Percentiles rank a stretch among this genome's conserved stretches.
Conservation (phyloP, 2,888 invertebrate genomes). For the Campopleginae sp. region DNA sequence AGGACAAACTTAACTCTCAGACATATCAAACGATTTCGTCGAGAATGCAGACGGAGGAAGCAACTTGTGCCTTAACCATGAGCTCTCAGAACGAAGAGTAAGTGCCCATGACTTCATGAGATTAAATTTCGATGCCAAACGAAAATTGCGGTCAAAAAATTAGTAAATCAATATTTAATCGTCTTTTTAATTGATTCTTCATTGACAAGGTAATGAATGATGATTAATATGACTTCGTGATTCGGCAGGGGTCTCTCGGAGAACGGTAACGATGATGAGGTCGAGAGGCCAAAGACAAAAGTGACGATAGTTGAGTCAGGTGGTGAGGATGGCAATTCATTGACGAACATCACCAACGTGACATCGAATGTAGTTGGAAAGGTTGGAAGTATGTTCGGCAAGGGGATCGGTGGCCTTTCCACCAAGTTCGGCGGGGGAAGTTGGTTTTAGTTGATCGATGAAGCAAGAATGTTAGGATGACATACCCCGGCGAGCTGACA, state of each 20-base stretch:
- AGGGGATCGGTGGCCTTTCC: conserved; percentile 95
- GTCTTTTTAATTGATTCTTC: no score
- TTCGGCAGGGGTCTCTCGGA: conserved; percentile 81
- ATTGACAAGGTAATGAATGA: not conserved
- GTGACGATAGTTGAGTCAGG: conserved; percentile 86
- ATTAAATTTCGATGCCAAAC: not conserved
- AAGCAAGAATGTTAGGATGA: conserved; percentile 15
- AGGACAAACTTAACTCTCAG: conserved; percentile 98
- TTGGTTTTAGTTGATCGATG: conserved; percentile 89
- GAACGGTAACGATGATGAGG: conserved; percentile 87
- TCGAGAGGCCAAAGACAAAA: conserved; percentile 86
- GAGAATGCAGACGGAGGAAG: conserved; percentile 98
- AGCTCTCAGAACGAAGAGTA: conserved; percentile 91
- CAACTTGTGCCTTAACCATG: conserved; percentile 94
- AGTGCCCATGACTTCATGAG: no score
- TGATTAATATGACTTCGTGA: not conserved
- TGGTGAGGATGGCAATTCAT: conserved; percentile 90
- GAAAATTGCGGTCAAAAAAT: not conserved
- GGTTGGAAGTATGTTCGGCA: conserved; percentile 95
- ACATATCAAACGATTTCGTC: conserved; percentile 96
- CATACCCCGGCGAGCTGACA: conserved; percentile 60
- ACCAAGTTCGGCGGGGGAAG: conserved; percentile 95
- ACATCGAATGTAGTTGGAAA: conserved; percentile 94
- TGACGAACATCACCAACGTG: conserved; percentile 91
- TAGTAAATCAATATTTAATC: not conserved